These are phyloP conservation scores for Oenanthe melanoleuca DNA, from an alignment of 2,113 vertebrate species.

Conservation along the genomic window DNA sequence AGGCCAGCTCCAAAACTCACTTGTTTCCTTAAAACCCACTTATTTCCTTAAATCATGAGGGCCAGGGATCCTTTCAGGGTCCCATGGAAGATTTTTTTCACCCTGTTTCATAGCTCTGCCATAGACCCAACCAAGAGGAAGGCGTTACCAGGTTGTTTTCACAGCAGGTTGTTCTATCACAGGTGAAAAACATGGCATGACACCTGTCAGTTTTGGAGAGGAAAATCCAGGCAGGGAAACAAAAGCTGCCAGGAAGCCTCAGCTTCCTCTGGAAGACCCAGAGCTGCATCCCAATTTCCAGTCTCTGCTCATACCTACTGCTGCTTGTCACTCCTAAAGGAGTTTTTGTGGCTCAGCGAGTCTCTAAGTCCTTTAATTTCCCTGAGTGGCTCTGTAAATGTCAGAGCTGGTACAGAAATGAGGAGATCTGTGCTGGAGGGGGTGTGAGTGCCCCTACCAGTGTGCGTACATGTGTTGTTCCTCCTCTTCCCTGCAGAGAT, in stretches of 20 bases:
- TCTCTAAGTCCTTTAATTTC: slow-evolving; percentile 34
- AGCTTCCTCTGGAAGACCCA: neutral
- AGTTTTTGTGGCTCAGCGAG: neutral
- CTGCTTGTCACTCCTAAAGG: neutral
- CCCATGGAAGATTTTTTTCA: neutral
- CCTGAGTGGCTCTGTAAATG: neutral
- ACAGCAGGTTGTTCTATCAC: neutral
- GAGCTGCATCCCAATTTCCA: neutral
- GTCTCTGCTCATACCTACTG: neutral
- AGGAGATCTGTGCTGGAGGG: neutral
- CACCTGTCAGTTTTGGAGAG: neutral
- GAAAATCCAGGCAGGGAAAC: neutral
- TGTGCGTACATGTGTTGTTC: neutral
- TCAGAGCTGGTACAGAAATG: neutral
- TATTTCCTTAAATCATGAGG: neutral
- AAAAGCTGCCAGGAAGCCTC: neutral
- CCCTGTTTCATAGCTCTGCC: neutral
- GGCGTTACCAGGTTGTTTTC: neutral
- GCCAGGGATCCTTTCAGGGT: neutral
- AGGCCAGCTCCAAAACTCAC: neutral
- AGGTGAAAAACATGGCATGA: neutral
- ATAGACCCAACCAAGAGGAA: neutral
- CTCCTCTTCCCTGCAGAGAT: neutral
- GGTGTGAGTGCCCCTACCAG: neutral
- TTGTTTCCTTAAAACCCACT: neutral